phyloP scores from a whole-genome alignment of 2,888 invertebrate genomes.

The Spisula solida region DNA sequence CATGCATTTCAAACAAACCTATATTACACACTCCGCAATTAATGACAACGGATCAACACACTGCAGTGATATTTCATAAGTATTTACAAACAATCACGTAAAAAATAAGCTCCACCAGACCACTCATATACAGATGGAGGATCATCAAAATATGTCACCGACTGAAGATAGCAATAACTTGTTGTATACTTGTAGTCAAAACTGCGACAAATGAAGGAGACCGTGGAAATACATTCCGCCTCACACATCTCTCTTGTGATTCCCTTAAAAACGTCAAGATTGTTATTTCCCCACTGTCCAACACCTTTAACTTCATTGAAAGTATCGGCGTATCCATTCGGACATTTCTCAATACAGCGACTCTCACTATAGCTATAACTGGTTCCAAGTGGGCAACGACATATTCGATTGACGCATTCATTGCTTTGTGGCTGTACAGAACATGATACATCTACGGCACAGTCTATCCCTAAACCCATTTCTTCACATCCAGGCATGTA shows the following conservation, averaged over 20 bases:
- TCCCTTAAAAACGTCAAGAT: not conserved
- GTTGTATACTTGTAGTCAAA: not conserved
- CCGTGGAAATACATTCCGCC: not conserved
- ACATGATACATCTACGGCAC: not conserved
- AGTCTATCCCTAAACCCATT: conserved; percentile 5
- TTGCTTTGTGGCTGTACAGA: not conserved
- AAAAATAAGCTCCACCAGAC: not conserved
- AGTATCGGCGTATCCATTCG: not conserved
- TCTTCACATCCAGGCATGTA: not conserved
- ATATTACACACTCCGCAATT: too few species aligned
- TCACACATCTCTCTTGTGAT: not conserved
- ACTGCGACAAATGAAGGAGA: not conserved
- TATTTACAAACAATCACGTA: not conserved
- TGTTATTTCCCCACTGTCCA: not conserved
- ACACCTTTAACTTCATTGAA: conserved; percentile 9
- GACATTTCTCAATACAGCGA: not conserved
- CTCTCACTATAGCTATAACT: conserved; percentile 3
- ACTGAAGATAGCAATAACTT: not conserved
- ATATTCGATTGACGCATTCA: conserved; percentile 12
- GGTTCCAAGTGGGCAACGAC: not conserved
- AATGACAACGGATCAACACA: too few species aligned
- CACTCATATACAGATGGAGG: not conserved
- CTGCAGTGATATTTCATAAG: too few species aligned
- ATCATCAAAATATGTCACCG: not conserved
- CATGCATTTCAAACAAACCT: too few species aligned